Evolutionary conservation across 2,113 vertebrate species (phyloP).

Genomic region (Ceuthmochares aereus): DNA sequence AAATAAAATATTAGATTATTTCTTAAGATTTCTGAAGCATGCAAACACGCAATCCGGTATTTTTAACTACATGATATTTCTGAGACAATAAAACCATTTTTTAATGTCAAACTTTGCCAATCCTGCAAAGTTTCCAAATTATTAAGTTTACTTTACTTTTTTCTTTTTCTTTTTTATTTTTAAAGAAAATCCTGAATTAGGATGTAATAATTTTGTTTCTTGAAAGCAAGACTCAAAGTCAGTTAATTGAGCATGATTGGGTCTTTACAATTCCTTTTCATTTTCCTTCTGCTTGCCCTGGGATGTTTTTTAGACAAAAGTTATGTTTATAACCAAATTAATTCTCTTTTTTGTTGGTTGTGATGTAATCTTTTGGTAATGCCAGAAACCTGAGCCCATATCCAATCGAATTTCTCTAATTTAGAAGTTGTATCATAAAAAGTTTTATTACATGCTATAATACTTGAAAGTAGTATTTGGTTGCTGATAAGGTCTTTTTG

Average conservation of each 20-base stretch:
- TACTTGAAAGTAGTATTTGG: background rate
- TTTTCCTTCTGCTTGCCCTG: background rate
- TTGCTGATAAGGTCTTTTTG: slow-evolving; percentile 30
- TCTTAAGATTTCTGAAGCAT: background rate
- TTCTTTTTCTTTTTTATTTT: too few relatives aligned
- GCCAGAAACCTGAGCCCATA: background rate
- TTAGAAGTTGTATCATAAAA: slow-evolving; percentile 7
- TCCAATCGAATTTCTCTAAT: background rate
- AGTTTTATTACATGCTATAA: slow-evolving; percentile 3
- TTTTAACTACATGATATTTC: background rate
- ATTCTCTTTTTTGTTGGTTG: background rate
- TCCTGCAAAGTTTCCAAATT: background rate
- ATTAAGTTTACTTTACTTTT: background rate
- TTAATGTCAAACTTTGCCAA: rapidly evolving
- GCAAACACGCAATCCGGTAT: background rate
- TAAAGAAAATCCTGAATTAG: background rate
- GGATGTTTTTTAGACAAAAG: background rate
- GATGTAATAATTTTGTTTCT: background rate
- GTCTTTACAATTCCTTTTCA: background rate
- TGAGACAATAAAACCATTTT: background rate
- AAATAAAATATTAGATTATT: background rate
- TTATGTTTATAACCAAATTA: background rate
- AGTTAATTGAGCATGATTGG: background rate
- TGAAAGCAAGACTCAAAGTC: background rate
- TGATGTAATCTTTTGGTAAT: background rate